Percentiles rank a stretch among this genome's conserved stretches.
Conservation (phyloP, 2,797 vertebrate species). For the Sitta carolinensis region DNA sequence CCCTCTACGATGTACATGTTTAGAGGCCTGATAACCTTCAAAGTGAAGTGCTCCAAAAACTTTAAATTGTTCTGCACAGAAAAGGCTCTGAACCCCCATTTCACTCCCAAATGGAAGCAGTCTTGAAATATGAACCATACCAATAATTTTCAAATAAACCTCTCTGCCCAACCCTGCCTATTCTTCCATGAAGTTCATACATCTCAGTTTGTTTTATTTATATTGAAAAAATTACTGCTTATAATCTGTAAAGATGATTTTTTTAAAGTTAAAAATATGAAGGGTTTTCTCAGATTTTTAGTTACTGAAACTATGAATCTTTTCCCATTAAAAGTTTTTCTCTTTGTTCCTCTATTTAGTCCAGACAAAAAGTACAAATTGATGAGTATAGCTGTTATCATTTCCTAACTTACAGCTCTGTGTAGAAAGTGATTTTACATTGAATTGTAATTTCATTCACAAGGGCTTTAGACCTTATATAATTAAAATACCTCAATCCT, state of each 20-base stretch:
- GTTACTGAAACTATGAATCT: neutral
- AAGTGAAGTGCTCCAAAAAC: slow-evolving; percentile 66
- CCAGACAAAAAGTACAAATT: slow-evolving; percentile 55
- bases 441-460: slow-evolving; percentile 73
- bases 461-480: slow-evolving; percentile 73
- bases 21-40: slow-evolving; percentile 68
- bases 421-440: slow-evolving; percentile 67
- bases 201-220: neutral
- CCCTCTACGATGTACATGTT: slow-evolving; percentile 24
- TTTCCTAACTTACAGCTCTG: slow-evolving; percentile 68
- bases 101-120: slow-evolving; percentile 60
- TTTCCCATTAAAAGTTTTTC: slow-evolving; percentile 1
- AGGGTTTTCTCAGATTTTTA: neutral
- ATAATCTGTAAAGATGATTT: neutral
- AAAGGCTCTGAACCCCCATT: slow-evolving; percentile 12
- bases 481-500: slow-evolving; percentile 83
- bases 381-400: slow-evolving; percentile 65
- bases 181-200: neutral
- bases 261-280: neutral
- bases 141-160: slow-evolving; percentile 35
- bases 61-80: slow-evolving; percentile 62
- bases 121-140: slow-evolving; percentile 42
- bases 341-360: slow-evolving; percentile 19
- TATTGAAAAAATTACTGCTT: neutral
- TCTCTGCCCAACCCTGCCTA: neutral